Evolutionary conservation across 2,888 invertebrate genomes (phyloP), one percentile per base, ranked within the genome.

Genomic region (Trissoscelio sp.): DNA sequence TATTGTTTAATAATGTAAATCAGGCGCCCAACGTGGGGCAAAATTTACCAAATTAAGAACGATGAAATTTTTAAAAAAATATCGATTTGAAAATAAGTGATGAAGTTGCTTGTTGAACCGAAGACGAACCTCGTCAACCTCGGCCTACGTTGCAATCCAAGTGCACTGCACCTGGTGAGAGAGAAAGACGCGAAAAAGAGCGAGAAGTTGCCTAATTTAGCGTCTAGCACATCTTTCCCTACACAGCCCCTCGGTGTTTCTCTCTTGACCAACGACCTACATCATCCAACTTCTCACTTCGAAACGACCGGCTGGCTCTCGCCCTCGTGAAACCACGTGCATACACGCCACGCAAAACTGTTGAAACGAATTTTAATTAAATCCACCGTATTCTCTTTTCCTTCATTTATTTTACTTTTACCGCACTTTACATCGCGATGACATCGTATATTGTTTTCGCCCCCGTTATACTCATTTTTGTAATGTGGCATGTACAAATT

Each of bases 301-400:
- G 44, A 53, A 79, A 74, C 66, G 67, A 67, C 70, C 81, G 53
- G 69, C 66, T 57, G 46, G 42, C 48, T 75, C 55, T 67, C 44
- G 28, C 64, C 37, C 53, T 57, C 42, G 74, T 51, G 74, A 84
- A 84, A 83, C 66, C 82, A 57, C 70, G 55, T 46, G 79, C 77
- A 64, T 81, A 70, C 79, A 74, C 66, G 55, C 62, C 62, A 67
- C 66, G 58, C 51, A 73, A 83, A 84, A 83, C 80, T 74, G 66
- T 78, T 70, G 73, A 83, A 85, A 82, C 79, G 84, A 85, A 83
- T 85, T 85, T 85, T 85, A 85, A 85, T 85, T 85, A 85, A 85
- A 85, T 85, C 82, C 58, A 64, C 55, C 55, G 69, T 62, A 62
- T 69, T 69, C 79, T 75, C 69, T 60, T 66, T 69, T n/a, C 66